Conservation (phyloP, 2,113 vertebrate species). For the Melierax canorus region DNA sequence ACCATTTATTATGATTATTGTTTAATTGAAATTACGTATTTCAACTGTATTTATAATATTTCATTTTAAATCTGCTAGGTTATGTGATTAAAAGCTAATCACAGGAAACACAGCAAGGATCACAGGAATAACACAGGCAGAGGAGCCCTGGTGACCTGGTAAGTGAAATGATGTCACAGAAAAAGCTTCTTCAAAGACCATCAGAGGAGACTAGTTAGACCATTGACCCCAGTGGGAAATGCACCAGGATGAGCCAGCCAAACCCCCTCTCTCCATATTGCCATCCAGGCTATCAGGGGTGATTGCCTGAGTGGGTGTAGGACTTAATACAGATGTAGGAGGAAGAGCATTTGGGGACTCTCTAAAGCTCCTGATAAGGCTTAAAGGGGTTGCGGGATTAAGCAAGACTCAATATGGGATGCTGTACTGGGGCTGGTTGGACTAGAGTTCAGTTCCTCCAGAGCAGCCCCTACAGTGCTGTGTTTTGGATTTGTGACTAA, state of each 20-base stretch:
- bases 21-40: neutral
- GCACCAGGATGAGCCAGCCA: neutral
- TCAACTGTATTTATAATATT: neutral
- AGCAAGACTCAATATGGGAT: neutral
- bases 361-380: neutral
- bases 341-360: neutral
- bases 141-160: neutral
- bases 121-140: neutral
- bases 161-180: accelerated
- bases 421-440: neutral
- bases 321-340: neutral
- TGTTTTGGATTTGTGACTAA: neutral
- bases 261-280: neutral
- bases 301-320: neutral
- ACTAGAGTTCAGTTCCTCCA: neutral
- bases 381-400: neutral
- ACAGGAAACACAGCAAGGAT: neutral
- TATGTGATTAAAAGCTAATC: neutral
- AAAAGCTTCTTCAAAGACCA: neutral
- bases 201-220: neutral
- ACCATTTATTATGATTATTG: neutral
- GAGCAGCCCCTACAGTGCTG: neutral
- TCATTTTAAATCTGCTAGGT: neutral
- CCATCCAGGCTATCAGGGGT: neutral
- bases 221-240: neutral